These are phyloP conservation scores for Helostoma temminkii DNA, from an alignment of 2,797 vertebrate species.

Conservation along the genomic window DNA sequence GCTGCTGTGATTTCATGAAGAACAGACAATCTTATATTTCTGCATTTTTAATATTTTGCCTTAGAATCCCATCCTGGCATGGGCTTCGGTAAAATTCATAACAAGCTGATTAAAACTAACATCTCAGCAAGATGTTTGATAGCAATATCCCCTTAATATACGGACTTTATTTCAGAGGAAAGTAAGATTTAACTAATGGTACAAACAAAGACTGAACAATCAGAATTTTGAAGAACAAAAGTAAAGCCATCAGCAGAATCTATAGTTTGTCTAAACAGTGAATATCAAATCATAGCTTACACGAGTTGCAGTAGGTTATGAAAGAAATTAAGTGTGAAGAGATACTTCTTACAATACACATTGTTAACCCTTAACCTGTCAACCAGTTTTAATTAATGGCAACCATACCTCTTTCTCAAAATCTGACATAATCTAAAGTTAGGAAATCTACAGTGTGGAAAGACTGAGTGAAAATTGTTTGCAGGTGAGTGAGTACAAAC, in stretches of 20 bases:
- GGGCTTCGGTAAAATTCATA: background rate
- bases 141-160: background rate
- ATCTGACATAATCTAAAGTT: no score
- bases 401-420: no score
- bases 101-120: slow-evolving; percentile 2
- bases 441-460: no score
- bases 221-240: background rate
- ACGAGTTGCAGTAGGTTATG: no score
- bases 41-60: background rate
- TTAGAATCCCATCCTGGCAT: background rate
- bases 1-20: background rate
- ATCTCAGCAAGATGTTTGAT: background rate
- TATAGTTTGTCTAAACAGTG: background rate
- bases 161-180: background rate
- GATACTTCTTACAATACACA: no score
- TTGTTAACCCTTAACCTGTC: no score
- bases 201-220: background rate
- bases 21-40: background rate
- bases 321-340: no score
- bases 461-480: no score
- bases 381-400: no score
- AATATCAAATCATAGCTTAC: no score
- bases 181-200: background rate
- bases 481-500: no score
- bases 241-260: background rate